These are phyloP conservation scores for Onychomys arenicola DNA, from an alignment of 2,797 vertebrate species.

Conservation along the genomic window DNA sequence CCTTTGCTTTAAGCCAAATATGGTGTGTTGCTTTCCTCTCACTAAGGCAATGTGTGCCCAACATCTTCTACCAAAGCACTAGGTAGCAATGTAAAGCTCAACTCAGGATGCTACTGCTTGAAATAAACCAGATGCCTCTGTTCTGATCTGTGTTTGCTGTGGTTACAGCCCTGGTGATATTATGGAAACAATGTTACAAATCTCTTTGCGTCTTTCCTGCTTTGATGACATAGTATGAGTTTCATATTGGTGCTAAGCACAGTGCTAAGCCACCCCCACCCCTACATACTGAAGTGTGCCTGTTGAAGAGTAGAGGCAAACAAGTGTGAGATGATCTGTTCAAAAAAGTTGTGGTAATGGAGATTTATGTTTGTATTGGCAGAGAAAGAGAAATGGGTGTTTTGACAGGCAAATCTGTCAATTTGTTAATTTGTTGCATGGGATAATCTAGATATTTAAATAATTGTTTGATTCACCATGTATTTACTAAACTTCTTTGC, in stretches of 20 bases:
- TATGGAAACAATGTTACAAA: not conserved
- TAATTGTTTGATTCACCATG: not conserved
- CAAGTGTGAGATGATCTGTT: not conserved
- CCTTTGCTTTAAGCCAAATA: constrained; percentile 39
- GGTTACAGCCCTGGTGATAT: not conserved
- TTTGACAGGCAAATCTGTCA: constrained; percentile 13
- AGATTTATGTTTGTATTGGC: not conserved
- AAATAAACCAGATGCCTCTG: not conserved
- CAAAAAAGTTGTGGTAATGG: not conserved
- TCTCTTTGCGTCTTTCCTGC: not conserved
- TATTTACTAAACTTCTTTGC: not conserved
- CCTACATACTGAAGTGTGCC: not conserved
- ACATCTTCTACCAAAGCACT: not conserved
- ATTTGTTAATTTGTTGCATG: not conserved
- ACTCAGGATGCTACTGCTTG: not conserved
- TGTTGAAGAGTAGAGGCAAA: not conserved
- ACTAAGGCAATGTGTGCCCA: not conserved
- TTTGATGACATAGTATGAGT: not conserved
- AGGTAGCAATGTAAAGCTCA: not conserved
- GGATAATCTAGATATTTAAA: not conserved
- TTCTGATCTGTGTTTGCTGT: not conserved
- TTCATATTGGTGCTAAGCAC: not conserved
- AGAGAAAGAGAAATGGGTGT: not conserved
- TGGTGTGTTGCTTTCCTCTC: not conserved
- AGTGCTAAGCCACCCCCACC: not conserved